Evolutionary conservation across 2,797 vertebrate genomes (phyloP).

Genomic region (Arctocebus calabarensis): DNA sequence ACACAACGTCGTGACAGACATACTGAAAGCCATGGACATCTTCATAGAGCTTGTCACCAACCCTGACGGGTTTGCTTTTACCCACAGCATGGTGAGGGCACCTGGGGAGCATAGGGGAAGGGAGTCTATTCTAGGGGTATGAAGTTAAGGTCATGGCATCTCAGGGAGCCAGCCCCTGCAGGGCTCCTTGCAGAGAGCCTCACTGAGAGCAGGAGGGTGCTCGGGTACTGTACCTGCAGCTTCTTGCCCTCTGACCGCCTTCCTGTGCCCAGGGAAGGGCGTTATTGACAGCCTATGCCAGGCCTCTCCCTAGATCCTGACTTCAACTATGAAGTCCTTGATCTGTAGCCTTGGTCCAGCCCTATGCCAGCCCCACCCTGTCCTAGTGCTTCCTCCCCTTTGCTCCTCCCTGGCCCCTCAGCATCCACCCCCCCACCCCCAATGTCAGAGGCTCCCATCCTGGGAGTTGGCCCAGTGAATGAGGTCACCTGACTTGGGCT

Average conservation of each 20-base stretch:
- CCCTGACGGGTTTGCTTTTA: slow-evolving; percentile 89
- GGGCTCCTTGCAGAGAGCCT: not conserved
- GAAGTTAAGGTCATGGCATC: not conserved
- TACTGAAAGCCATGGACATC: slow-evolving; percentile 88
- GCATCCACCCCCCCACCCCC: not conserved
- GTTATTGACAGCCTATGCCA: not conserved
- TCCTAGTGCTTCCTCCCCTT: not conserved
- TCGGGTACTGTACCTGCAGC: not conserved
- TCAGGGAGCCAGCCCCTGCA: not conserved
- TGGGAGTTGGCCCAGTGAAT: not conserved
- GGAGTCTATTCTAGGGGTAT: not conserved
- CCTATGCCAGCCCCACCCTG: not conserved
- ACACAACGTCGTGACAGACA: slow-evolving; percentile 77
- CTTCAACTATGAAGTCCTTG: not conserved
- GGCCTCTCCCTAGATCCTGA: not conserved
- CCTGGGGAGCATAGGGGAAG: not conserved
- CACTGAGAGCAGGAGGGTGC: not conserved
- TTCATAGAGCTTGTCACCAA: slow-evolving; percentile 88
- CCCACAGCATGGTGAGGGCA: slow-evolving; percentile 86
- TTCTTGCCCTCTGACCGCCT: not conserved
- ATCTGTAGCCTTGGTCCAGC: not conserved
- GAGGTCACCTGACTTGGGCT: not conserved
- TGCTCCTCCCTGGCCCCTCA: not conserved
- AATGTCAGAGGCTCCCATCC: not conserved
- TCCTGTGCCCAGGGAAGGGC: not conserved